Evolutionary conservation across 2,888 invertebrate species (phyloP), one percentile per base, ranked within the genome.

Genomic region (Clusia tigrina): DNA sequence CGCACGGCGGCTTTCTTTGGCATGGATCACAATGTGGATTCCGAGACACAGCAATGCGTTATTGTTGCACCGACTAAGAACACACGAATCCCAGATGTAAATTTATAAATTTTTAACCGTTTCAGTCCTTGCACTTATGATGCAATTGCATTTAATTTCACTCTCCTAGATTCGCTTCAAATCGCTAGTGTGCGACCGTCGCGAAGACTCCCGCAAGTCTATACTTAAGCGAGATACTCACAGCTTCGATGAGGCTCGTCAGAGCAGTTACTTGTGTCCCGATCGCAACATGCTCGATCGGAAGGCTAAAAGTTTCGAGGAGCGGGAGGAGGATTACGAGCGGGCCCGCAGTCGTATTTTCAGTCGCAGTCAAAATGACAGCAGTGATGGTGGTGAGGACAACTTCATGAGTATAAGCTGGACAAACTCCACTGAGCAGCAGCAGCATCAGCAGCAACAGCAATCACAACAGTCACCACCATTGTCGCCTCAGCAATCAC

Each of bases 1-100:
- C 90, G 97, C 32, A 93, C 94, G 65, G 95, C 97, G 0, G 92
- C 95, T 18, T 93, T 93, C 79, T 97, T 96, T 85, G 95, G 96
- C 61, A 90, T 98, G 87, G 93, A 95, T 60, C 97, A 98, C 83
- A 95, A 95, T 78, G 90, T 96, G 22, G 97, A 97, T 85, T 89
- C 91, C 67, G 87, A 89, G 17, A 94, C 93, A 65, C 88, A 89
- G 73, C 88, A 89, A 73, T 90, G 92, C 59, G 93, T 95, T 59
- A 89, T 95, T 59, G 93, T 94, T 0, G 93, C 95, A 67, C 93
- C 94, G 78, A 93, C 92, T 56, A 84, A 84, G 72, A 75, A 77
- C 66, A 83, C 83, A 18, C 81, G 84, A 69, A 80, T 84, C 71
- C 84, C 84, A 59, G 83, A 83, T 68, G 84, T 84, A 69, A 71